Evolutionary conservation across 2,113 vertebrate species (phyloP), one percentile per base, ranked within the genome.

Genomic region (Plestiodon gilberti): DNA sequence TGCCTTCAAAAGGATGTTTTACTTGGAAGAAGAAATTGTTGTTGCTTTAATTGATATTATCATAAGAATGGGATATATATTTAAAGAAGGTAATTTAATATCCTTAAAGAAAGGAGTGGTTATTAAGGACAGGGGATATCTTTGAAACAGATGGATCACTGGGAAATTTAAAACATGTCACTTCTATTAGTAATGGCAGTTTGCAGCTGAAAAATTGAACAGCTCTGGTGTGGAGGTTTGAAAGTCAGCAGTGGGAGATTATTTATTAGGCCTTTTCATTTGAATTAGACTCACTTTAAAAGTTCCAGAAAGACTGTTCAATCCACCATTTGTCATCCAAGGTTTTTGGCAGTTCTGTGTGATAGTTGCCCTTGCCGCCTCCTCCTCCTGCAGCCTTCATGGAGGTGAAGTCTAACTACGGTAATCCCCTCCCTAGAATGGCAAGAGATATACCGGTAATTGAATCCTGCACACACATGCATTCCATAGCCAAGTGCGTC

Each of bases 211-310:
- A 89, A 87, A 91, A 91, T 89, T 92, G 88, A 87, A 87, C 52
- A 85, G 55, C 3, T 4, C 38, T 0, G 0, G 70, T 52, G 52
- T 0, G 5, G 93, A 83, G 89, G 86, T 92, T 93, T 95, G 87
- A 93, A 91, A 95, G 91, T 94, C 91, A 95, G 80, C 86, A 82
- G 81, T 78, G 74, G 90, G 85, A 83, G 89, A 82, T 93, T 95
- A 94, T 94, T 94, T 94, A 94, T 94, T 91, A 85, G 85, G 69
- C 89, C 89, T 88, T 93, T 93, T 94, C 88, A 90, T 94, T 90
- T 94, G 91, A 95, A 93, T 94, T 92, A 93, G 92, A 91, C 86
- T 93, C 80, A 71, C 83, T 93, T 94, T 92, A 65, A 91, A 94
- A 93, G 82, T 91, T 94, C 83, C 84, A 93, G 91, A 88, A 92